Evolutionary conservation across 2,113 vertebrate genomes (phyloP), one percentile per base, ranked within the genome.

Genomic region (Myotis davidii): DNA sequence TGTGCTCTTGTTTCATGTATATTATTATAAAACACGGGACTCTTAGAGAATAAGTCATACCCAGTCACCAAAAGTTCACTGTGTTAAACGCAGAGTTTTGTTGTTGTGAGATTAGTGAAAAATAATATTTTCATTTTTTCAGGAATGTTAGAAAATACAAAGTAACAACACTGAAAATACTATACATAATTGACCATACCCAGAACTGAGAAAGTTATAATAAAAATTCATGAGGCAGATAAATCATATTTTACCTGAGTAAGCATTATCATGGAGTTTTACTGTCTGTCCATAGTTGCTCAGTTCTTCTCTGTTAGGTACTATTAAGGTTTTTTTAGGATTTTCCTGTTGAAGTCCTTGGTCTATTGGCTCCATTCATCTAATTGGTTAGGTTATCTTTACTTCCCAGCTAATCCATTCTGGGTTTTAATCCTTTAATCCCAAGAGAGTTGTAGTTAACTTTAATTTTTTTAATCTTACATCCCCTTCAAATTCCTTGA

Each of bases 41-140:
- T 90, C 54, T 54, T 39, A 81, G 72, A 74, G 25, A 90, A 42
- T 2, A 82, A 81, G 21, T 14, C 11, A 72, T 70, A 14, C 20
- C 10, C 23, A 61, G 48, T 88, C 59, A 70, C 45, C 54, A 92
- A 69, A 87, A 37, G 11, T 65, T 81, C 56, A 52, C 18, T 89
- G 23, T 86, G 20, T 91, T 42, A 83, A 83, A 64, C 86, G 34
- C 37, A 85, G 32, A 61, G 29, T 59, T 90, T 92, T 92, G 2
- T 91, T 73, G 48, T 91, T 73, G 48, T 25, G 50, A 94, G 34
- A 34, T 85, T 91, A 90, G 72, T 91, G 14, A 54, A 91, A 93
- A 83, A 45, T 39, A 25, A 6, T 93, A 32, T 73, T 95, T 64
- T 69, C 6, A 42, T 89, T 94, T 91, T n/a, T 16, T 91, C 29